A percentile compares a stretch with the other conserved stretches of the same genome.
Conservation (phyloP, 2,113 vertebrate species). For the Sakesphorus luctuosus region DNA sequence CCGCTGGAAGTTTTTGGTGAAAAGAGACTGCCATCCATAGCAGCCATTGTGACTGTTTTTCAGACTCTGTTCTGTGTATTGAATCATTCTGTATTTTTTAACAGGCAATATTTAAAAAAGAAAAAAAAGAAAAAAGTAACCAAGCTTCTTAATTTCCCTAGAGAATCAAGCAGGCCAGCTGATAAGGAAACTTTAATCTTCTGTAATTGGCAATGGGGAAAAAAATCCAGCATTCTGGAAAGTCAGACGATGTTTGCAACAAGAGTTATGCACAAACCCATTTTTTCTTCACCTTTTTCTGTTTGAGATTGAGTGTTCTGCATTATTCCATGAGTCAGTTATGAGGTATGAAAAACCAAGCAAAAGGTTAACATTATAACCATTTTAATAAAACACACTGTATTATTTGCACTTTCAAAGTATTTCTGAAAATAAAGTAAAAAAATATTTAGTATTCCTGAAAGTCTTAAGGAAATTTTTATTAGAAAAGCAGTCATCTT, state of each 20-base stretch:
- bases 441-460: constrained; percentile 40
- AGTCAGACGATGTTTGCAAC: neutral
- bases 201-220: neutral
- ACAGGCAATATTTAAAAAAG: neutral
- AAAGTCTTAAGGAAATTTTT: neutral
- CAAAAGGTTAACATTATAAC: neutral
- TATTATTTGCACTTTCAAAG: neutral
- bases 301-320: neutral
- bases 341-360: constrained; percentile 36
- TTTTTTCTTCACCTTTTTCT: neutral
- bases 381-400: neutral
- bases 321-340: neutral
- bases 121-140: neutral
- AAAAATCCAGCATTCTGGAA: neutral
- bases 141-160: neutral
- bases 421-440: constrained; percentile 34
- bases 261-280: neutral
- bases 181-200: neutral
- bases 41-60: neutral
- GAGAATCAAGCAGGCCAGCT: neutral
- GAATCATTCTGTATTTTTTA: neutral
- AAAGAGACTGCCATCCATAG: neutral
- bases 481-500: constrained; percentile 17
- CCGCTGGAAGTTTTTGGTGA: neutral
- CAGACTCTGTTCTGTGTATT: neutral